Base-by-base conservation (phyloP, 2,888 invertebrate species). In the Amitus sp. region DNA sequence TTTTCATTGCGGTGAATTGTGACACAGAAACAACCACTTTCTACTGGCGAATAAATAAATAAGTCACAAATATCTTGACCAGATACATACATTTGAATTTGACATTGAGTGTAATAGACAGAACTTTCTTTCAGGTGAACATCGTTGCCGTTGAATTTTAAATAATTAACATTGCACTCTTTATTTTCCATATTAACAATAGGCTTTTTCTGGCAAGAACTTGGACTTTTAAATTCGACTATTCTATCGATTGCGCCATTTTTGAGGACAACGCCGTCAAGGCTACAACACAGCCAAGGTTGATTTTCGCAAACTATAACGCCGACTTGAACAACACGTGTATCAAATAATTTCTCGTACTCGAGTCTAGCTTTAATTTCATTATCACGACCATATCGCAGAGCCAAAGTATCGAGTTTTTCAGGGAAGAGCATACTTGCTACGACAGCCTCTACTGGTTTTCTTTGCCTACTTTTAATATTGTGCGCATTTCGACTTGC, bases 201-300 rank as follows among this genome's bases (percentile, higher is more conserved):
- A 5, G 23, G 23, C 7, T 3, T 7, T 5, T 23, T 23, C 7
- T 23, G 3, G 42, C 65, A 67, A 2, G 50, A 47, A n/a, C 23
- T 39, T 1, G 66, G 66, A 30, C 68, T 67, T 52, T 68, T 68
- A 39, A 68, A 49, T 56, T 67, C 66, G 2, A 68, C n/a, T 18
- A 61, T 12, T 57, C 58, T 65, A n/a, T 23, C 46, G 7, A 55
- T 30, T 10, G 47, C 18, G 12, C 45, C 56, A 65, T 66, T 46
- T 33, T 62, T 47, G 34, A 66, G 19, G n/a, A 68, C 62, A 30
- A 64, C 42, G 12, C 63, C 66, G 56, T 68, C 66, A 34, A 63
- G 15, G 39, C 55, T 59, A 7, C 42, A 54, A 46, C 68, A 48
- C 15, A 68, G 42, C 65, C 64, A 68, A 17, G 62, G 57, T 40